A percentile compares a stretch with the other conserved stretches of the same genome.
These are phyloP conservation scores for Heterodera schachtii DNA, from an alignment of 1,140 invertebrate genomes.

Conservation along the genomic window DNA sequence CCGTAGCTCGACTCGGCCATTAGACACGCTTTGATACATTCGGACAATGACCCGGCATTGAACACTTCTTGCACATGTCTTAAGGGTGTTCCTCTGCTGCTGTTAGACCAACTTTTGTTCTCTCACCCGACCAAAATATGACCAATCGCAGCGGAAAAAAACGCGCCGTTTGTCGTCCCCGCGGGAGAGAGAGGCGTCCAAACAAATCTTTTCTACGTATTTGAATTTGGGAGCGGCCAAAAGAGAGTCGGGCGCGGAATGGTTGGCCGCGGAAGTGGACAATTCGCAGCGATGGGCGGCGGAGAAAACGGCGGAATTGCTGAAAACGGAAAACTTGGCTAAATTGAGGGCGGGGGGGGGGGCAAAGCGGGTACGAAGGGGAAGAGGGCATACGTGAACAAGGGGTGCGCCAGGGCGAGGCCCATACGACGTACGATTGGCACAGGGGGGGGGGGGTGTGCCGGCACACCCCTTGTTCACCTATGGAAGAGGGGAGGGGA, in stretches of 20 bases:
- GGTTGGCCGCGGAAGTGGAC: conserved; percentile 23
- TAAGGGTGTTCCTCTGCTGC: not conserved
- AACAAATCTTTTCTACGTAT: conserved; percentile 24
- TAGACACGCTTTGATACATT: conserved; percentile 37
- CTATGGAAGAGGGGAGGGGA: not conserved
- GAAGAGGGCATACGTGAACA: not conserved
- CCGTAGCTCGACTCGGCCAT: conserved; percentile 27
- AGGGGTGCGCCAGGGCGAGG: too few species aligned
- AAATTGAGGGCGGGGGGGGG: not conserved
- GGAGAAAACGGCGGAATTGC: conserved; percentile 31
- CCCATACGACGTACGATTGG: too few species aligned
- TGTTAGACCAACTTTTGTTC: not conserved
- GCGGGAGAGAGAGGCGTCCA: conserved; percentile 11
- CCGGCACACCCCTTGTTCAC: too few species aligned
- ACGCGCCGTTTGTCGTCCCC: conserved; percentile 15
- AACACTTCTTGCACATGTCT: conserved; percentile 43
- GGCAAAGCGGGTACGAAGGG: not conserved
- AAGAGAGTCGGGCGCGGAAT: conserved; percentile 16
- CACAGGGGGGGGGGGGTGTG: too few species aligned
- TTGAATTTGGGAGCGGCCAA: conserved; percentile 21
- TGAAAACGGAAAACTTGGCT: not conserved
- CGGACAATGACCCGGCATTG: conserved; percentile 31
- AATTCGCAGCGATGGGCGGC: conserved; percentile 26
- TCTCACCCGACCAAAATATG: conserved; percentile 38
- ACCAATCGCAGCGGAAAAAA: conserved; percentile 21